Evolutionary conservation across 1,140 invertebrate genomes (phyloP), one percentile per base, ranked within the genome.

Genomic region (Platyscapa corneri): DNA sequence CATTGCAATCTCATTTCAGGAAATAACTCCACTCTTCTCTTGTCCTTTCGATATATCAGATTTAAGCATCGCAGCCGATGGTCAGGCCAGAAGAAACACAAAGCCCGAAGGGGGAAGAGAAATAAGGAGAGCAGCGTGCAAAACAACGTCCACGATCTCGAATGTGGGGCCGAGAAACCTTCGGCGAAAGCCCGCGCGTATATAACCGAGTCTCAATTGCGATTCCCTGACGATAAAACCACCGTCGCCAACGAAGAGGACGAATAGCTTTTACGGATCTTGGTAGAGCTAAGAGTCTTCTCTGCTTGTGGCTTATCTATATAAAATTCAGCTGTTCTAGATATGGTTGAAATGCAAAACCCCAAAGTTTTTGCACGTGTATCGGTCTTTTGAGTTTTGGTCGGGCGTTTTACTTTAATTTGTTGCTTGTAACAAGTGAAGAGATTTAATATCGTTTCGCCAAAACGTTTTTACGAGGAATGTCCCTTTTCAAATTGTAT

Each of bases 191-290:
- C 23, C 76, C 75, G 16, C 10, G 39, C 18, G 18, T 53, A n/a
- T n/a, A 53, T 53, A 53, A 53, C 49, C 56, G 27, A 60, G 2
- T 60, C 46, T 78, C 32, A 18, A 78, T 78, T 10, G 76, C 53
- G 76, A 56, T 78, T 56, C 42, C 32, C 16, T 30, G 18, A 49
- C 30, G 49, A 78, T 78, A 78, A 78, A 60, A 78, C 46, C 2
- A 16, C 65, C 65, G 10, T 65, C 64, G 64, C 16, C 64, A 53
- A 53, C 20, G 56, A 60, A 27, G 56, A 60, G 23, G 56, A 60
- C 56, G 56, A 60, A 60, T 60, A 27, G 23, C 56, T 60, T 60
- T 14, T 53, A 53, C 2, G 16, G 49, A 18, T 18, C 49, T 53
- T 53, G 18, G 49, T 16, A 27, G 5, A 27, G 10, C 23, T 10